Evolutionary conservation across 2,797 vertebrate species (phyloP).

Genomic region (Acropternis orthonyx): DNA sequence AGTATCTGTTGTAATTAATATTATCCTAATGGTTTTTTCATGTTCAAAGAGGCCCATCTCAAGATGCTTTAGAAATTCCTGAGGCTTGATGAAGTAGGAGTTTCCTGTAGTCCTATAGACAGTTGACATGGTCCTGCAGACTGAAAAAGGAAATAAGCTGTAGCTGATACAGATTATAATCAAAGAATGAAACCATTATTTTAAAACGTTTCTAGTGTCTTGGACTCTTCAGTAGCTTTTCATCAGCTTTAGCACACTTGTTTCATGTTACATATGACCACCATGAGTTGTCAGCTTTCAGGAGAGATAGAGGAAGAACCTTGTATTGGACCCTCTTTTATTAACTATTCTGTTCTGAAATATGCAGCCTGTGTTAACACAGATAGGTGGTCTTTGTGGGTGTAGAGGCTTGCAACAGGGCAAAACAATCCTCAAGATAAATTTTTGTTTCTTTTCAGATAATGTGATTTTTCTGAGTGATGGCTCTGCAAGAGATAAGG

Average conservation of each 20-base stretch:
- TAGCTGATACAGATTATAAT: neutral
- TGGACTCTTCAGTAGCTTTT: neutral
- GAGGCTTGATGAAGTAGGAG: neutral
- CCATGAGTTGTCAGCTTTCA: neutral
- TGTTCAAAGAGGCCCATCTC: neutral
- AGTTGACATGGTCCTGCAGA: neutral
- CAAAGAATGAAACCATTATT: neutral
- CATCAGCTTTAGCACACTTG: neutral
- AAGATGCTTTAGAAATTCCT: neutral
- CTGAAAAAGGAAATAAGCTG: neutral
- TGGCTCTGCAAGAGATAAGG: slow-evolving; percentile 78
- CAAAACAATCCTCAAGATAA: neutral
- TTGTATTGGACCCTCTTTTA: rapidly evolving
- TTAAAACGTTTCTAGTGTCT: neutral
- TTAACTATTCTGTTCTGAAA: neutral
- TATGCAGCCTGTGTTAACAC: neutral
- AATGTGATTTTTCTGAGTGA: slow-evolving; percentile 95
- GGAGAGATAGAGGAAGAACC: neutral
- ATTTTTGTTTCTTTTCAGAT: slow-evolving; percentile 79
- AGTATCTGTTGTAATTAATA: neutral
- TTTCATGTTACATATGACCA: neutral
- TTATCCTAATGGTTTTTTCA: neutral
- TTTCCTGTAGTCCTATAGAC: neutral
- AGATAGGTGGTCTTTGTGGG: neutral
- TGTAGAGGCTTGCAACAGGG: neutral